Percentiles rank a stretch among this genome's conserved stretches.
Evolutionary conservation across 2,797 vertebrate genomes (phyloP).

Genomic region (Tauraco hartlaubi): DNA sequence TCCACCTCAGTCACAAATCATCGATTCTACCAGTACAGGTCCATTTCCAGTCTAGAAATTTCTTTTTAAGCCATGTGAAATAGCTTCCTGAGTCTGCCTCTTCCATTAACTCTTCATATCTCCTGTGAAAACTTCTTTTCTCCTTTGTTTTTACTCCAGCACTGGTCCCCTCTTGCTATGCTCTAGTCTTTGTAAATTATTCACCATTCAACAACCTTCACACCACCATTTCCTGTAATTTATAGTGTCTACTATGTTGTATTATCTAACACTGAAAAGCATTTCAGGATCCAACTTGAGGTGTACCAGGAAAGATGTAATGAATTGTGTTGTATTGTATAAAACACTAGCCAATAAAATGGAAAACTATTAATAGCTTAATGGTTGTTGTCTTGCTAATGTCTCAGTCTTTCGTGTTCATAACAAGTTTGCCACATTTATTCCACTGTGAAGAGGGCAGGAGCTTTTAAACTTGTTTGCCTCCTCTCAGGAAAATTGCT

Average conservation of each 20-base stretch:
- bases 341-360: constrained; percentile 22
- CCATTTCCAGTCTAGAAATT: neutral
- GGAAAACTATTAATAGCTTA: constrained; percentile 31
- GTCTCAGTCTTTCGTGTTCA: constrained; percentile 19
- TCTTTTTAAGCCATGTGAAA: neutral
- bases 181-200: constrained; percentile 37
- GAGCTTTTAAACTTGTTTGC: constrained; percentile 31
- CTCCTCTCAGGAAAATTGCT: neutral
- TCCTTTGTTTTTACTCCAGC: neutral
- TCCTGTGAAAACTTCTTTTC: neutral
- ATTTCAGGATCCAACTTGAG: constrained; percentile 15
- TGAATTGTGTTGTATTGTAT: neutral
- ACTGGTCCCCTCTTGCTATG: neutral
- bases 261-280: constrained; percentile 61
- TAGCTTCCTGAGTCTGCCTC: neutral
- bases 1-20: neutral
- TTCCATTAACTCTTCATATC: neutral
- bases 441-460: neutral
- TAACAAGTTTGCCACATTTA: neutral
- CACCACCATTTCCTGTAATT: constrained; percentile 37
- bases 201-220: neutral
- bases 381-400: constrained; percentile 1
- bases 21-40: neutral
- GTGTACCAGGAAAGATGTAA: constrained; percentile 34
- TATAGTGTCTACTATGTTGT: constrained; percentile 34